phyloP scores from a whole-genome alignment of 2,113 vertebrate species.

The Narcine bancroftii region DNA sequence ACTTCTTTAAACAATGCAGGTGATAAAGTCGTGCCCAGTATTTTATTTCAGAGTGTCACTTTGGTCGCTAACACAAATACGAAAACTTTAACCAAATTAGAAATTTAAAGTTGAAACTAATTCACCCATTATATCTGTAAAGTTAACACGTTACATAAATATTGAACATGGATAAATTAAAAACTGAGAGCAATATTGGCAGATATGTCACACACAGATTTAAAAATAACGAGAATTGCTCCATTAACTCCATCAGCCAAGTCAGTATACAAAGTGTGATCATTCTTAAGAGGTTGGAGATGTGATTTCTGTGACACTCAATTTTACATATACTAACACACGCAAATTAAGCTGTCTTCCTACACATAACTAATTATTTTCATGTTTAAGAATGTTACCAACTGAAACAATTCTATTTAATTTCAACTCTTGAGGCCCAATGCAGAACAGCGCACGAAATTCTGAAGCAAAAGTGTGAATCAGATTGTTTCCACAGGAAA shows the following conservation, averaged over 20 bases:
- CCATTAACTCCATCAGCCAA: conserved; percentile 9
- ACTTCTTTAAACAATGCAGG: background rate
- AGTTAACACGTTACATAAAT: background rate
- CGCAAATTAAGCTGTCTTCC: conserved; percentile 17
- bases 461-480: conserved; percentile 1
- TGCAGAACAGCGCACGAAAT: background rate
- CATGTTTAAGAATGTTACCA: background rate
- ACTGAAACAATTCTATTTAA: background rate
- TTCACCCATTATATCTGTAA: background rate
- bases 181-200: background rate
- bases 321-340: conserved; percentile 24
- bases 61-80: background rate
- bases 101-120: background rate
- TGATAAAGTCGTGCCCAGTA: background rate
- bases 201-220: background rate
- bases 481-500: background rate
- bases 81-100: background rate
- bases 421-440: background rate
- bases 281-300: conserved; percentile 19
- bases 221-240: conserved; percentile 24
- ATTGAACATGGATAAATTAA: conserved; percentile 4
- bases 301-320: conserved; percentile 17
- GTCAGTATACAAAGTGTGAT: conserved; percentile 9
- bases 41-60: background rate
- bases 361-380: conserved; percentile 25